Percentiles rank a stretch among this genome's conserved stretches.
Evolutionary conservation across 1,140 invertebrate species (phyloP).

Genomic region (Neuroterus valhalla): DNA sequence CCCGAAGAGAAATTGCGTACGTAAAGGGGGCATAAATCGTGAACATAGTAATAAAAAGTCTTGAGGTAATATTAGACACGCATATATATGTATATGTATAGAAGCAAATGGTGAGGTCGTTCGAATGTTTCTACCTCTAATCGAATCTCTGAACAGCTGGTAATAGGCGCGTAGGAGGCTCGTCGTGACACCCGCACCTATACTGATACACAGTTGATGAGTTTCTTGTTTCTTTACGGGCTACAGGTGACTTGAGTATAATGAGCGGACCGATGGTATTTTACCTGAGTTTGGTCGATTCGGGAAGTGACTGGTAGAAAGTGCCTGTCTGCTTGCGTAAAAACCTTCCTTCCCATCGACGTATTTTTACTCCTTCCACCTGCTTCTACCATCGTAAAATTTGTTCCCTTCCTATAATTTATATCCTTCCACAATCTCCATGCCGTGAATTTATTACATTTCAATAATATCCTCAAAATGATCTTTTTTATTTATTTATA

Average conservation of each 20-base stretch:
- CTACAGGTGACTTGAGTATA: conserved; percentile 26
- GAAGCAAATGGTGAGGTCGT: conserved; percentile 3
- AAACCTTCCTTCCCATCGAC: not conserved
- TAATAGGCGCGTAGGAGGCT: conserved; percentile 27
- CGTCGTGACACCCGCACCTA: conserved; percentile 10
- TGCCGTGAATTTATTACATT: not conserved
- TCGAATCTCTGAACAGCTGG: conserved; percentile 25
- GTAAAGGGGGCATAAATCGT: conserved; percentile 9
- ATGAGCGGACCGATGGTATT: conserved; percentile 25
- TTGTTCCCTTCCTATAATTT: not conserved
- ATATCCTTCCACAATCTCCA: not conserved
- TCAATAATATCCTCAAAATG: too few species aligned
- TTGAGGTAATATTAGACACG: conserved; percentile 9
- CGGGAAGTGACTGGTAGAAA: conserved; percentile 30
- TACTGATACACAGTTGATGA: conserved; percentile 24
- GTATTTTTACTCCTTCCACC: conserved; percentile 25
- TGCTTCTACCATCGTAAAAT: conserved; percentile 7
- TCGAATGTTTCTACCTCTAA: not conserved
- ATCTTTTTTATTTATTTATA: not conserved
- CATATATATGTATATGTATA: too few species aligned
- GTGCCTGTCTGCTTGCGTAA: conserved; percentile 5
- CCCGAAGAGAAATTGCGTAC: conserved; percentile 5
- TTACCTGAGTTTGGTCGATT: conserved; percentile 27
- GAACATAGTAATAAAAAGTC: conserved; percentile 14
- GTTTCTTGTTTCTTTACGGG: conserved; percentile 20